Evolutionary conservation across 2,888 invertebrate genomes (phyloP), one percentile per base, ranked within the genome.

Genomic region (Allophyes oxyacanthae): DNA sequence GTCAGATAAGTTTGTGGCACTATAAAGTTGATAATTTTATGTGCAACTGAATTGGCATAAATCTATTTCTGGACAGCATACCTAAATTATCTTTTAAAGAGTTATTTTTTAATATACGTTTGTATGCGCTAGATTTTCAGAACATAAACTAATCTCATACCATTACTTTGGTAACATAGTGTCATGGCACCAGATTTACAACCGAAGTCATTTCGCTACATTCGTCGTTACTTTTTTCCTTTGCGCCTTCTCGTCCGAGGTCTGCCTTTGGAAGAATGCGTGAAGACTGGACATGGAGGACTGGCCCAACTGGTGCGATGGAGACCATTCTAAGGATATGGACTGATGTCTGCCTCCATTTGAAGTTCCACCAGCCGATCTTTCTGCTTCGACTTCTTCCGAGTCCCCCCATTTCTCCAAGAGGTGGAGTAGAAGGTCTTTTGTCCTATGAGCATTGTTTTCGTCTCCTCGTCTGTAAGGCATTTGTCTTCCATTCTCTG

Each of bases 251-350:
- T 93, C 94, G 40, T 92, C 91, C 14, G 94, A 91, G 32, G 95
- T 94, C 83, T 95, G 95, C 64, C 95, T 89, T 88, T 97, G 96
- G 86, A 97, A 97, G 91, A 97, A 97, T 53, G 96, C 96, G 72
- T 97, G 97, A 40, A 97, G 94, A 53, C 97, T 97, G 73, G 96
- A 97, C 94, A 97, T 97, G 7, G 97, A 96, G 75, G 95, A 95
- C 80, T 97, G 96, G 33, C 97, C 97, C 46, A 97, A 90, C 62
- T 95, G 95, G 72, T 97, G 96, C 15, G 95, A 95, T 8, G 96
- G 95, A 25, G 96, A 96, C 96, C 96, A 97, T 77, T 97, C 97
- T 46, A 96, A 90, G 26, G 97, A 97, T 71, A 97, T 95, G 13
- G 97, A 97, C 77, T 96, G 96, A 72, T 96, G 96, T 54, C 92